These are phyloP conservation scores for Paramuricea clavata DNA, from an alignment of 92 coral and sea anemone species.

Conservation along the genomic window DNA sequence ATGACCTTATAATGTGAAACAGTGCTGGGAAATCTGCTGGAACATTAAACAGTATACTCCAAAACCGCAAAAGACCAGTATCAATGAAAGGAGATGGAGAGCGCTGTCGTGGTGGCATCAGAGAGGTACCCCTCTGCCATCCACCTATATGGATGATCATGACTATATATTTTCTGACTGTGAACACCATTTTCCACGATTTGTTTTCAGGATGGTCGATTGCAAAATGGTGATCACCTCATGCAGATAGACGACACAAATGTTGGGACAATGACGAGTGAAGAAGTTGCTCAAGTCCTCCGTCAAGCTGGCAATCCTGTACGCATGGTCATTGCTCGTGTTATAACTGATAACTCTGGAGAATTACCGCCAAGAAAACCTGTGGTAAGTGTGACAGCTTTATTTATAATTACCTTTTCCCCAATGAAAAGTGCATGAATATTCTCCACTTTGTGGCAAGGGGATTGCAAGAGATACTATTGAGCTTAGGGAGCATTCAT, in stretches of 20 bases:
- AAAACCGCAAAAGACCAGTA: not conserved
- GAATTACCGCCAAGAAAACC: slow-evolving; percentile 66
- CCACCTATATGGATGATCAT: not conserved
- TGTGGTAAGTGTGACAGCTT: slow-evolving; percentile 47
- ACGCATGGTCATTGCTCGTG: slow-evolving; percentile 89
- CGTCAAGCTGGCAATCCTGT: slow-evolving; percentile 97
- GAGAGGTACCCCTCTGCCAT: not conserved
- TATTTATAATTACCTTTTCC: not conserved
- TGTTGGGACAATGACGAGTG: slow-evolving; percentile 99
- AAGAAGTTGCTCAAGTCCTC: slow-evolving; percentile 96
- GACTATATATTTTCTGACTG: not conserved
- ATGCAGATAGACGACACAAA: slow-evolving; percentile 98
- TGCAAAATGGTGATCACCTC: slow-evolving; percentile 94
- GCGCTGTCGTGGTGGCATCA: not conserved
- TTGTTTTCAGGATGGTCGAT: slow-evolving; percentile 84
- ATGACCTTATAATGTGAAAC: too few relatives aligned
- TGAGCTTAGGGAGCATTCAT: too few relatives aligned
- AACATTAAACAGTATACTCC: not conserved
- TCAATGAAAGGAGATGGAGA: not conserved
- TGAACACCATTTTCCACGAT: not conserved
- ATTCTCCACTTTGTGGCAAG: too few relatives aligned
- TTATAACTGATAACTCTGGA: slow-evolving; percentile 74
- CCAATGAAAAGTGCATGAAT: not conserved
- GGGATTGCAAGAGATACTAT: too few relatives aligned
- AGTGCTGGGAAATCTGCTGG: slow-evolving; percentile 1